Evolutionary conservation across 2,113 vertebrate species (phyloP).

Genomic region (Enhydra lutris): DNA sequence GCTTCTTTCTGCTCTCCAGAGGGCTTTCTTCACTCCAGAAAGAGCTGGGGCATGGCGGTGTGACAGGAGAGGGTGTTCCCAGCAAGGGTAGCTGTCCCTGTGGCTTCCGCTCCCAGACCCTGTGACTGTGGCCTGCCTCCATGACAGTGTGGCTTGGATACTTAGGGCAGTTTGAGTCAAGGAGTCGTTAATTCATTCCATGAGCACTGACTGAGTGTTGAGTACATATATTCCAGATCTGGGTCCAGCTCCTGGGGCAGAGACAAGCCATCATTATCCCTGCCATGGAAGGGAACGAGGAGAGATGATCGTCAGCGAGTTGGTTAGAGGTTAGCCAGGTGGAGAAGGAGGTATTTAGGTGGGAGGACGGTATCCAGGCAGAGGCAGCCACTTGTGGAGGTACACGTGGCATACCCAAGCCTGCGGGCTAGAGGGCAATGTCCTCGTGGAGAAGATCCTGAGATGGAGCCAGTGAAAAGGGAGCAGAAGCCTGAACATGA

Average conservation of each 20-base stretch:
- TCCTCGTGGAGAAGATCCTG: not conserved
- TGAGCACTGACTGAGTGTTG: not conserved
- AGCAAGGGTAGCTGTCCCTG: not conserved
- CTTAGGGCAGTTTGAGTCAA: not conserved
- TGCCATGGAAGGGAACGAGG: not conserved
- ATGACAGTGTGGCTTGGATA: not conserved
- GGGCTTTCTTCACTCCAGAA: not conserved
- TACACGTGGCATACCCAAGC: not conserved
- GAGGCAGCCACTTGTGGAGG: not conserved
- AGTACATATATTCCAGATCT: not conserved
- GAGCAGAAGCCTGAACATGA: not conserved
- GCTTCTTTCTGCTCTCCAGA: not conserved
- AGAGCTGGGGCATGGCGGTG: not conserved
- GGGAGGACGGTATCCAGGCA: not conserved
- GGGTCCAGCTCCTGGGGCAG: not conserved
- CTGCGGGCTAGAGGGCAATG: not conserved
- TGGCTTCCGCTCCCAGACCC: not conserved
- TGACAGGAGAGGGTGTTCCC: not conserved
- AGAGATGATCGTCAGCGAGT: not conserved
- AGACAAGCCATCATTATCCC: not conserved
- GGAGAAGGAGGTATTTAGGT: not conserved
- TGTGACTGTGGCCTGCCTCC: not conserved
- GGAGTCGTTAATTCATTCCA: not conserved
- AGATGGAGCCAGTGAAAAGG: not conserved
- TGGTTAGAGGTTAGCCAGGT: not conserved